Base-by-base conservation (phyloP, 2,888 invertebrate species). In the Hedychridium roseum region DNA sequence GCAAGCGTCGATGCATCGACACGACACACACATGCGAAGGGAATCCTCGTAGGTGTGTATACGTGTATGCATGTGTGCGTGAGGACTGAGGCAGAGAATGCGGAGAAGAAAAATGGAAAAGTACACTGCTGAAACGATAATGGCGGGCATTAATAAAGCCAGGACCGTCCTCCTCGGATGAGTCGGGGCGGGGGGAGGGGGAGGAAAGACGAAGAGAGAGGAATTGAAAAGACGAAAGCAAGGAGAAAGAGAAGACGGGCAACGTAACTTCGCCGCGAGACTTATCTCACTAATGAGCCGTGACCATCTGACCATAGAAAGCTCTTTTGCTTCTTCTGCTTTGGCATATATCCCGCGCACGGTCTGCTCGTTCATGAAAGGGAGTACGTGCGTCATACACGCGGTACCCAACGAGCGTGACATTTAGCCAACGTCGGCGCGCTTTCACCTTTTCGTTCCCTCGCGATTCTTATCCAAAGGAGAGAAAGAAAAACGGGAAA, bases 251-350 rank as follows among this genome's bases (percentile, higher is more conserved):
- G 28, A 28, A 21, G 31, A 4, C 9, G 15, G 16, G 50, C 46
- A 43, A 50, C 43, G 39, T 51, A 57, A 53, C 49, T 60, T 44
- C 50, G 43, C 45, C 49, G 46, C 43, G 57, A 34, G 43, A 46
- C 48, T 70, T 71, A 70, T 70, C 71, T 68, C 62, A 50, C 64
- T 70, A 71, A 71, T 68, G 71, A 70, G 70, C 60, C 66, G 52
- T 70, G 69, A 70, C 68, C 68, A 70, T 71, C 70, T 64, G 65
- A 66, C 65, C 50, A 34, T 42, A 50, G 47, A 53, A 39, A 35
- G 12, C 28, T 26, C 23, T 41, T 42, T 50, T 46, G 17, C 15
- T 6, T 23, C 34, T 17, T 31, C 18, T 30, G 2, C 35, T 34
- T 23, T 39, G 16, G 16, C 32, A 32, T 15, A 16, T 16, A 32